phyloP scores from a whole-genome alignment of 2,113 vertebrate species.

The Argyrosomus japonicus region DNA sequence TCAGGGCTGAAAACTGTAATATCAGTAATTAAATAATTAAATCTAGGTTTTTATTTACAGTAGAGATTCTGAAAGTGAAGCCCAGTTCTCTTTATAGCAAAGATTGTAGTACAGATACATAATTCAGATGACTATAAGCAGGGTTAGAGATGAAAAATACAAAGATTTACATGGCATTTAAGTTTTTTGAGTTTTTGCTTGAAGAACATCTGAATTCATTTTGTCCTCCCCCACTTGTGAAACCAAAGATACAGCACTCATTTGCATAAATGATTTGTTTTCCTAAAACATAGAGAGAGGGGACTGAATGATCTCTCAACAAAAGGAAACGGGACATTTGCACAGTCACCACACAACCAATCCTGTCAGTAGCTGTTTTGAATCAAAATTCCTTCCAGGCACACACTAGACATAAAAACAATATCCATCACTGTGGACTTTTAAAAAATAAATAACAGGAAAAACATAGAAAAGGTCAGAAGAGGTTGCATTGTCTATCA shows the following conservation, averaged over 20 bases:
- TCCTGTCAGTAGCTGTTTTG: conserved; percentile 24
- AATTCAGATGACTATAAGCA: no score
- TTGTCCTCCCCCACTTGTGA: background rate
- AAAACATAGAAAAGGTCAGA: background rate
- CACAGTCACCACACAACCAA: conserved; percentile 27
- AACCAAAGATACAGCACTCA: background rate
- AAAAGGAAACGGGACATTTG: conserved; percentile 27
- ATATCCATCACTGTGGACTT: background rate
- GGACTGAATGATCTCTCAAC: conserved; percentile 26
- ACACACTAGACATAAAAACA: conserved; percentile 25
- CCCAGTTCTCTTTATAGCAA: background rate
- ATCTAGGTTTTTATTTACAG: background rate
- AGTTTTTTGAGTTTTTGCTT: background rate
- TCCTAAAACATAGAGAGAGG: conserved; percentile 9
- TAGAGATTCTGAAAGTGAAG: background rate
- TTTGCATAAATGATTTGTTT: conserved; percentile 9
- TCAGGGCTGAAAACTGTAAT: background rate
- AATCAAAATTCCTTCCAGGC: conserved; percentile 31
- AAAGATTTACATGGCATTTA: no score
- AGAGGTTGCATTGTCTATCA: background rate
- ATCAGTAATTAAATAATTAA: background rate
- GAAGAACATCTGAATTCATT: conserved; percentile 11
- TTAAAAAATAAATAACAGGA: background rate
- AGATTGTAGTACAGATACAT: background rate
- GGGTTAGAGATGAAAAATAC: no score